Percentiles rank a stretch among this genome's conserved stretches.
phyloP scores from a whole-genome alignment of 2,888 invertebrate species.

The Melieria omissa region DNA sequence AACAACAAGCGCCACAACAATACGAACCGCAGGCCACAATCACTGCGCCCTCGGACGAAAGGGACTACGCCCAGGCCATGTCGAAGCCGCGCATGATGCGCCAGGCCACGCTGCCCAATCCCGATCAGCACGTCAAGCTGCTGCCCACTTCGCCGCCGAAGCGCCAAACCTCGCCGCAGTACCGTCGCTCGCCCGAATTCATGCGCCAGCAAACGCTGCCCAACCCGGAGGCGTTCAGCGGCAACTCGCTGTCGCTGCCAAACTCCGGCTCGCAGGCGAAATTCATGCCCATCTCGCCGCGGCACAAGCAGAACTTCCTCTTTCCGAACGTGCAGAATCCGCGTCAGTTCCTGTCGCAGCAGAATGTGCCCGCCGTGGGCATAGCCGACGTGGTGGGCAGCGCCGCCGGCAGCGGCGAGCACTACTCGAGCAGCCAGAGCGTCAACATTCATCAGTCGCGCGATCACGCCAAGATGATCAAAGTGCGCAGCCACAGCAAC shows the following conservation, averaged over 20 bases:
- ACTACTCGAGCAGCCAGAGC: slow-evolving; percentile 64
- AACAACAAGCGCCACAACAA: slow-evolving; percentile 36
- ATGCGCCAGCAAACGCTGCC: slow-evolving; percentile 65
- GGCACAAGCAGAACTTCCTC: slow-evolving; percentile 64
- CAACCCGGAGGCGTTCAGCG: slow-evolving; percentile 62
- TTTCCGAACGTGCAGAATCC: slow-evolving; percentile 64
- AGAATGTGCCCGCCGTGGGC: slow-evolving; percentile 62
- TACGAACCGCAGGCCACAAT: slow-evolving; percentile 32
- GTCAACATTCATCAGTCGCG: slow-evolving; percentile 62
- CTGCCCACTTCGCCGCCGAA: slow-evolving; percentile 66
- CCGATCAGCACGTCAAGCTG: slow-evolving; percentile 64
- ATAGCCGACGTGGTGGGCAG: slow-evolving; percentile 55
- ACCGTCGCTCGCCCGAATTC: slow-evolving; percentile 65
- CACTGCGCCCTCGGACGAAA: slow-evolving; percentile 51
- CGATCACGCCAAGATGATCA: slow-evolving; percentile 65
- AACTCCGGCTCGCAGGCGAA: slow-evolving; percentile 52
- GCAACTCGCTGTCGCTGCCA: slow-evolving; percentile 59
- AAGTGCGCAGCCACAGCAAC: slow-evolving; percentile 66
- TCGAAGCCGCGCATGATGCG: slow-evolving; percentile 60
- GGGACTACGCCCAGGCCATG: slow-evolving; percentile 51
- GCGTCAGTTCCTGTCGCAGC: slow-evolving; percentile 64
- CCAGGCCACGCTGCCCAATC: slow-evolving; percentile 65
- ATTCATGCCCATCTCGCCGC: slow-evolving; percentile 65
- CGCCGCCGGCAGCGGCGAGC: slow-evolving; percentile 54
- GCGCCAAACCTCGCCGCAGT: slow-evolving; percentile 64